A percentile compares a stretch with the other conserved stretches of the same genome.
phyloP scores from a whole-genome alignment of 2,888 invertebrate genomes.

The Hypselothyrea guttata region DNA sequence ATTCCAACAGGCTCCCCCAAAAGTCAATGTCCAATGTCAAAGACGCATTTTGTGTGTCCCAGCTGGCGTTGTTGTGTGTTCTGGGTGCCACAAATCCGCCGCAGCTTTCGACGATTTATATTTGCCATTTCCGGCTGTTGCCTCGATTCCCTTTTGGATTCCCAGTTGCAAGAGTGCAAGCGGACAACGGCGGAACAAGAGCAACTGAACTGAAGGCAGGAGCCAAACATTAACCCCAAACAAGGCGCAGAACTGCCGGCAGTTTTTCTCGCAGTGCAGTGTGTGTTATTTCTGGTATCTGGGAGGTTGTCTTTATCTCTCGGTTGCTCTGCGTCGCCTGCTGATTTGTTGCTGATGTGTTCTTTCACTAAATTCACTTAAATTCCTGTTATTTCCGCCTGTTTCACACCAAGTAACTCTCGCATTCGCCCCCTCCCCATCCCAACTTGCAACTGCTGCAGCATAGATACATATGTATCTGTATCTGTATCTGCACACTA shows the following conservation, averaged over 20 bases:
- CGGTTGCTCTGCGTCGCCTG: constrained; percentile 11
- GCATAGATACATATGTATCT: not conserved
- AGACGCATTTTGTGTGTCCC: constrained; percentile 22
- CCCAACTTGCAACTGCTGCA: constrained; percentile 37
- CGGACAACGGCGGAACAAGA: constrained; percentile 8
- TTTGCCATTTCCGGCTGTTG: constrained; percentile 62
- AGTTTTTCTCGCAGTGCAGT: constrained; percentile 2
- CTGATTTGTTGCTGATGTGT: constrained; percentile 72
- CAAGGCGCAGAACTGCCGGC: constrained; percentile 52
- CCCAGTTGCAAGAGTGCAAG: no score
- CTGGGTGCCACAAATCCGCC: constrained; percentile 35
- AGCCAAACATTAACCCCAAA: constrained; percentile 53
- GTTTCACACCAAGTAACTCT: constrained; percentile 55
- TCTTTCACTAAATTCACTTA: constrained; percentile 75
- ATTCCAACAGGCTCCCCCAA: constrained; percentile 11
- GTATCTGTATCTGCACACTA: no score
- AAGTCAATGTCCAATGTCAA: constrained; percentile 42
- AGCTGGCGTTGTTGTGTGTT: constrained; percentile 32
- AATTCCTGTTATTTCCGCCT: constrained; percentile 73
- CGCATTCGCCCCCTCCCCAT: not conserved
- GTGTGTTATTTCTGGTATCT: constrained; percentile 30
- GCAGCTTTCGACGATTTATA: constrained; percentile 55
- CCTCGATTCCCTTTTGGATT: no score
- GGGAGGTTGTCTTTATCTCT: not conserved
- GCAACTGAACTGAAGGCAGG: constrained; percentile 13